Evolutionary conservation across 2,888 invertebrate genomes (phyloP).

Genomic region (Drosophila anceps): DNA sequence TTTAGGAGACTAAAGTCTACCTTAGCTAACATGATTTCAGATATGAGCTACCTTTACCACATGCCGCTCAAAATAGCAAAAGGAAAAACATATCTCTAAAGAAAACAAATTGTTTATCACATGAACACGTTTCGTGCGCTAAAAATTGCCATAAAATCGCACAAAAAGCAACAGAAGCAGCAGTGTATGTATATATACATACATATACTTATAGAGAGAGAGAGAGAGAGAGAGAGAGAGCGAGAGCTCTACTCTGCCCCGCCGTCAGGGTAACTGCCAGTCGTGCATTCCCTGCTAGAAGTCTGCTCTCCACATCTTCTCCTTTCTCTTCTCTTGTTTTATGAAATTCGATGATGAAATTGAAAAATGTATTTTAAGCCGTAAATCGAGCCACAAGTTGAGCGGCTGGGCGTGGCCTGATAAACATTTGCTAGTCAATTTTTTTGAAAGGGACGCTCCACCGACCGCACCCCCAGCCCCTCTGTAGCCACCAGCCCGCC

Average conservation of each 20-base stretch:
- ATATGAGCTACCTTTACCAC: background rate
- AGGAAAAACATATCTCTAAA: background rate
- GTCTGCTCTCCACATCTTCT: background rate
- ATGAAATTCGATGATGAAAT: constrained; percentile 16
- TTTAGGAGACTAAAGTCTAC: background rate
- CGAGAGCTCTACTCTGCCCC: too few species aligned
- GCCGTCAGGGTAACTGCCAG: background rate
- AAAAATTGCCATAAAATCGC: background rate
- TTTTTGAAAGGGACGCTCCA: constrained; percentile 11
- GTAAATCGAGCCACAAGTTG: constrained; percentile 26
- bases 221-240: too few species aligned
- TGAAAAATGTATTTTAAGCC: constrained; percentile 14
- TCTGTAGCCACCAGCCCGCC: too few species aligned
- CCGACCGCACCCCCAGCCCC: background rate
- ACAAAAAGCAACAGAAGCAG: background rate
- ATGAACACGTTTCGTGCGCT: background rate
- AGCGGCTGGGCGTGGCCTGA: constrained; percentile 16
- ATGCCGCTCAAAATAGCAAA: background rate
- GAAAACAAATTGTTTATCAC: background rate
- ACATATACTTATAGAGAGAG: too few species aligned
- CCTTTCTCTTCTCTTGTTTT: background rate
- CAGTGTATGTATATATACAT: too few species aligned
- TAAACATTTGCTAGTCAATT: constrained; percentile 38
- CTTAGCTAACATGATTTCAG: background rate
- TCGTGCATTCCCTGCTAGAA: background rate